Base-by-base conservation (phyloP, 2,888 invertebrate genomes). In the Ferrisia virgata region DNA sequence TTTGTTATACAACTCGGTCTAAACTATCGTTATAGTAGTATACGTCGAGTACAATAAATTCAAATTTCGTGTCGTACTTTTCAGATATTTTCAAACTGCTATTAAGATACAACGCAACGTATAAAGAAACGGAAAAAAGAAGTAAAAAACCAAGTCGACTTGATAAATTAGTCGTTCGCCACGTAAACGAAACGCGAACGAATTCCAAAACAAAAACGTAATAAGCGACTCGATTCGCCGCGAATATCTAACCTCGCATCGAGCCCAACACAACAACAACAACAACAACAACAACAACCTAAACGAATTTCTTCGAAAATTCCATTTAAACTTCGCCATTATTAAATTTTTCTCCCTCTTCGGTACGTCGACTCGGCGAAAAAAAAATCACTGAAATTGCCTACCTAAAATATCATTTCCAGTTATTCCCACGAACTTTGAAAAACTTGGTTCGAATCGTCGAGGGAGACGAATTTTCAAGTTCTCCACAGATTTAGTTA, bases 21-120 rank as follows among this genome's bases (percentile, higher is more conserved):
- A 28, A 64, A 58, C 58, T 64, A 28, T 64, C 64, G 64, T 36
- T 58, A 53, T n/a, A n/a, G n/a, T n/a, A n/a, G n/a, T 53, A 22
- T 22, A 22, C 22, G 4, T 8, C 1, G 36, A n/a, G 36, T 36
- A 64, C 64, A 64, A 64, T 64, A 76, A 76, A 76, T 76, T 36
- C 36, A 76, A 76, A 76, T 76, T 76, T 31, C 18, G 36, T 22
- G 33, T 76, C 72, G 72, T 36, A 36, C 31, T 31, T 36, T 76
- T 76, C 72, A 36, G 36, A 76, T 76, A 76, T 76, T 76, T 76
- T 76, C 31, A 76, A 76, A 76, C 36, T 76, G n/a, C 72, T 76
- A 36, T 76, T 36, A 76, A 76, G 36, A 76, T 76, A 53, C 8
- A 76, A 9, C 72, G 72, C n/a, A n/a, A n/a, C n/a, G n/a, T n/a